phyloP scores from a whole-genome alignment of 2,113 vertebrate species.

The Nothocercus julius region DNA sequence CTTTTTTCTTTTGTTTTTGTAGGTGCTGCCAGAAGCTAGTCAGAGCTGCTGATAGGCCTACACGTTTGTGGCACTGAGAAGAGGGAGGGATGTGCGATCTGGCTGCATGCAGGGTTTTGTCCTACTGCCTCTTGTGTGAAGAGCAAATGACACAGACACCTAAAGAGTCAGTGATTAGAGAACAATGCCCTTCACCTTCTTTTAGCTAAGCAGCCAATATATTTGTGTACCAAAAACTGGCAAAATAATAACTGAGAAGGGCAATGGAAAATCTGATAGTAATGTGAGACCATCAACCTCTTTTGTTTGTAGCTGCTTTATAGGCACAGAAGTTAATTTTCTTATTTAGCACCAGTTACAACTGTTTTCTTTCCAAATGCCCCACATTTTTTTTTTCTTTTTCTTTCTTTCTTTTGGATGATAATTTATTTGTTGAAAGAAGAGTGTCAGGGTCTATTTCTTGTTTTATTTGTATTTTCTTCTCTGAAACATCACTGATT shows the following conservation, averaged over 20 bases:
- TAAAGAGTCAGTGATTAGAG: background rate
- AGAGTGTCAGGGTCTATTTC: background rate
- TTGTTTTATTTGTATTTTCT: background rate
- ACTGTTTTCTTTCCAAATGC: background rate
- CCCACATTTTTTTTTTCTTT: background rate
- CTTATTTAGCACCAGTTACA: background rate
- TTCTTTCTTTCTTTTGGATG: background rate
- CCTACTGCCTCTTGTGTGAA: background rate
- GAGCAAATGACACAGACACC: background rate
- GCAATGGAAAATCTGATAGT: background rate
- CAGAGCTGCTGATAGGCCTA: background rate
- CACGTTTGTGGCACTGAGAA: background rate
- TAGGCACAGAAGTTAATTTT: background rate
- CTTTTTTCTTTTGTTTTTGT: background rate
- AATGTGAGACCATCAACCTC: background rate
- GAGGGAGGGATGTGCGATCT: background rate
- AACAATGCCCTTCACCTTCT: background rate
- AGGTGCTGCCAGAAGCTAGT: constrained; percentile 3
- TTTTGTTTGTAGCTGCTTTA: background rate
- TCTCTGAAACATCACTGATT: background rate
- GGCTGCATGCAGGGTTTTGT: background rate
- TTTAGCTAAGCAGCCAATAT: background rate
- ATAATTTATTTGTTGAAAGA: background rate
- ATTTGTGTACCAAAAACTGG: background rate
- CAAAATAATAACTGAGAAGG: background rate